Conservation (phyloP, 2,888 invertebrate species). For the Congeria kusceri region DNA sequence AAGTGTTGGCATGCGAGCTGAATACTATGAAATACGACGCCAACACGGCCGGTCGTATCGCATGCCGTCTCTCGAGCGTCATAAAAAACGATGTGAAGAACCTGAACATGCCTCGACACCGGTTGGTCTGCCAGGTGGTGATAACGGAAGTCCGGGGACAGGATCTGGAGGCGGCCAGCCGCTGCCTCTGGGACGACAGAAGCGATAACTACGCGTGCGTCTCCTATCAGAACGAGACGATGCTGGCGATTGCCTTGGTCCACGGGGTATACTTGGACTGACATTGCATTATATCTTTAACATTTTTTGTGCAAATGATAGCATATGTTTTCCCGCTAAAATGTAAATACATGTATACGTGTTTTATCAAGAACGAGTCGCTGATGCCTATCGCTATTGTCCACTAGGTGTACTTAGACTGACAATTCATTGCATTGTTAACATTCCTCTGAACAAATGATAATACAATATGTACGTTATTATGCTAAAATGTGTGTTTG, state of each 20-base stretch:
- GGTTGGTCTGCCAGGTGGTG: constrained; percentile 69
- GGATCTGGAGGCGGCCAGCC: constrained; percentile 67
- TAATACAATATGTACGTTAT: no score
- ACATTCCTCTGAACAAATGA: no score
- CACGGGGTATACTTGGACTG: constrained; percentile 72
- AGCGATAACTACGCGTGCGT: constrained; percentile 72
- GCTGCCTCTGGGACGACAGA: constrained; percentile 74
- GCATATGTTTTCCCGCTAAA: no score
- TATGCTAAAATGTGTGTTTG: no score
- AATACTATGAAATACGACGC: constrained; percentile 65
- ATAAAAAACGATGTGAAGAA: constrained; percentile 74
- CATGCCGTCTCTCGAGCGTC: constrained; percentile 67
- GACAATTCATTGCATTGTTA: no score
- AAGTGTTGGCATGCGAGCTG: constrained; percentile 62
- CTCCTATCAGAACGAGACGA: constrained; percentile 65
- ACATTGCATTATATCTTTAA: no score
- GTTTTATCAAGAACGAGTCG: no score
- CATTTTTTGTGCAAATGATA: no score
- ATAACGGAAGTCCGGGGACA: constrained; percentile 75
- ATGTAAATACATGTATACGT: no score
- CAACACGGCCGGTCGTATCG: constrained; percentile 64
- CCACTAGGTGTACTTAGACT: no score
- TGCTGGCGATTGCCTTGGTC: constrained; percentile 71
- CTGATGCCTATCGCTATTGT: no score
- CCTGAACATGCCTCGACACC: constrained; percentile 75